A percentile compares a stretch with the other conserved stretches of the same genome.
These are phyloP conservation scores for Catocala sponsa DNA, from an alignment of 2,888 invertebrate species.

Conservation along the genomic window DNA sequence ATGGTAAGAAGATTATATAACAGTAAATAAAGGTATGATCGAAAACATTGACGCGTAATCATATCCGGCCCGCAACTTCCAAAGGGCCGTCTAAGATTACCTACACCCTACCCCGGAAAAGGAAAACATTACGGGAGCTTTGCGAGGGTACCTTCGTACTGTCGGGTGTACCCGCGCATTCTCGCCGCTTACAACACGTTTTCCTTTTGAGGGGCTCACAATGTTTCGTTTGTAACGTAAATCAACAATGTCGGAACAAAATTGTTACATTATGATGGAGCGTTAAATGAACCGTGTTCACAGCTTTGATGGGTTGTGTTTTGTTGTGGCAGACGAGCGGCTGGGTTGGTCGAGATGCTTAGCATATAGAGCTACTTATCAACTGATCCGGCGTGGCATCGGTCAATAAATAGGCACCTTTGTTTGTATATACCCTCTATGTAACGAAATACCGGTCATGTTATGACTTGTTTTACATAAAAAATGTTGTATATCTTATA, in stretches of 20 bases:
- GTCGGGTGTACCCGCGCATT: slow-evolving; percentile 76
- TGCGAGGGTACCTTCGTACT: slow-evolving; percentile 77
- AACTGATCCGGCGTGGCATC: slow-evolving; percentile 51
- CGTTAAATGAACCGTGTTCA: slow-evolving; percentile 32
- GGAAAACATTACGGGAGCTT: slow-evolving; percentile 76
- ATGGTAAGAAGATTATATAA: slow-evolving; percentile 73
- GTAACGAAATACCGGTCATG: slow-evolving; percentile 42
- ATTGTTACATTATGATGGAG: slow-evolving; percentile 31
- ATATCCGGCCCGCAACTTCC: slow-evolving; percentile 85
- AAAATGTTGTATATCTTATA: slow-evolving; percentile 54
- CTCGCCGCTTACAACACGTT: slow-evolving; percentile 70
- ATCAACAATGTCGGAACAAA: slow-evolving; percentile 50
- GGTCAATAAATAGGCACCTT: slow-evolving; percentile 55
- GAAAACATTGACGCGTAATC: slow-evolving; percentile 74
- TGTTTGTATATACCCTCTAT: slow-evolving; percentile 51
- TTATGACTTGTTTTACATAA: slow-evolving; percentile 44
- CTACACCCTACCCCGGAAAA: slow-evolving; percentile 66
- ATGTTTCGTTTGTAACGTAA: slow-evolving; percentile 69
- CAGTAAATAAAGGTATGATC: slow-evolving; percentile 69
- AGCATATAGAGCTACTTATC: slow-evolving; percentile 50
- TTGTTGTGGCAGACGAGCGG: slow-evolving; percentile 65
- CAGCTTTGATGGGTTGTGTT: slow-evolving; percentile 48
- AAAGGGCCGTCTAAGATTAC: slow-evolving; percentile 77
- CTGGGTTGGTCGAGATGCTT: slow-evolving; percentile 54
- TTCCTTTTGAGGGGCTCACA: slow-evolving; percentile 76